Percentiles rank a stretch among this genome's conserved stretches.
Conservation (phyloP, 1,140 invertebrate species). For the Druon quercuslanigerum region DNA sequence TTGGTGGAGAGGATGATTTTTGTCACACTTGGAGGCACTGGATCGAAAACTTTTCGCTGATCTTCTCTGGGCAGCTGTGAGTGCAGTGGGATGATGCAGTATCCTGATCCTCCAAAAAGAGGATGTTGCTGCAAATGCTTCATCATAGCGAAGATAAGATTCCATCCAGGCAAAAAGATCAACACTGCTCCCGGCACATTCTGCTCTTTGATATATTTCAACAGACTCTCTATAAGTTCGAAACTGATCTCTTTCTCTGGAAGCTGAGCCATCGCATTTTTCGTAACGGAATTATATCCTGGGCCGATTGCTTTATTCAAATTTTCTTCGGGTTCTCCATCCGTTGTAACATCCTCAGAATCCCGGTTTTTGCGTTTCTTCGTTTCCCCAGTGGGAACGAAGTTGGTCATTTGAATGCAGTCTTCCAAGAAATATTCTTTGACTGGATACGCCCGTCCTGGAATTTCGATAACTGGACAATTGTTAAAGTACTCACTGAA, state of each 20-base stretch:
- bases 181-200: conserved; percentile 89
- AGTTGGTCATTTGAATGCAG: conserved; percentile 87
- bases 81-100: conserved; percentile 89
- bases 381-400: conserved; percentile 83
- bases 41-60: conserved; percentile 90
- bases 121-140: conserved; percentile 87
- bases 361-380: conserved; percentile 82
- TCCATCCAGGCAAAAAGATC: conserved; percentile 96
- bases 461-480: conserved; percentile 89
- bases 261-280: conserved; percentile 85
- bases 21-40: conserved; percentile 82
- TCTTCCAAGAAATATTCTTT: conserved; percentile 94
- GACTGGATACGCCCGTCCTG: conserved; percentile 86
- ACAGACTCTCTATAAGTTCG: conserved; percentile 90
- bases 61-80: conserved; percentile 94
- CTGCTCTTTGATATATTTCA: conserved; percentile 85
- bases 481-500: conserved; percentile 95
- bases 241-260: conserved; percentile 94
- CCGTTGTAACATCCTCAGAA: conserved; percentile 80
- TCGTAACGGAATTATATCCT: neutral
- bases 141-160: conserved; percentile 94
- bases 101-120: conserved; percentile 83
- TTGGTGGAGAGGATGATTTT: conserved; percentile 94
- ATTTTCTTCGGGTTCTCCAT: conserved; percentile 84
- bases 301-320: conserved; percentile 80